Conservation (phyloP, 2,113 vertebrate species). For the Malurus alboscapulatus region DNA sequence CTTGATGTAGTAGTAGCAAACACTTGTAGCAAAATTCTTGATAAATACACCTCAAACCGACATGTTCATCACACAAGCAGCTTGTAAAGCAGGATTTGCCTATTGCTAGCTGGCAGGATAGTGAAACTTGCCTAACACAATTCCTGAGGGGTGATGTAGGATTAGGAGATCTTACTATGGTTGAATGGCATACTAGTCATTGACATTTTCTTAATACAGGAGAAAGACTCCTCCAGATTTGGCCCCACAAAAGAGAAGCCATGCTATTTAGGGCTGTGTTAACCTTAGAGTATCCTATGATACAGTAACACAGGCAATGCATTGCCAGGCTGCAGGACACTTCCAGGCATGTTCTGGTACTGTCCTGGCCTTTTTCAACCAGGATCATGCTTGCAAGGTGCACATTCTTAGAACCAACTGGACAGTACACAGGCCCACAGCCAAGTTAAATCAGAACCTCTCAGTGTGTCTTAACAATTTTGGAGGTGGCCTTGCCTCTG, state of each 20-base stretch:
- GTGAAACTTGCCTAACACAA: not conserved
- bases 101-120: not conserved
- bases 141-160: not conserved
- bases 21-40: not conserved
- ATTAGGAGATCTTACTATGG: not conserved
- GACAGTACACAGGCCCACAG: not conserved
- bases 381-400: not conserved
- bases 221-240: not conserved
- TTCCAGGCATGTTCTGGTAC: not conserved
- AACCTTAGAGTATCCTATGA: not conserved
- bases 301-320: not conserved
- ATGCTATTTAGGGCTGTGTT: not conserved
- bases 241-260: not conserved
- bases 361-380: not conserved
- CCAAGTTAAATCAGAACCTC: not conserved
- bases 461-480: not conserved
- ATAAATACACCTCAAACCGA: not conserved
- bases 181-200: not conserved
- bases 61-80: not conserved
- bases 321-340: not conserved
- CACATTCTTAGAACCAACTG: rapidly evolving
- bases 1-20: not conserved
- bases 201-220: not conserved
- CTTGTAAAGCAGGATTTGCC: not conserved
- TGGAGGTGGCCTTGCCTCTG: not conserved